These are phyloP conservation scores for Hirtodrosophila trivittata DNA, from an alignment of 2,888 invertebrate genomes.

Conservation along the genomic window DNA sequence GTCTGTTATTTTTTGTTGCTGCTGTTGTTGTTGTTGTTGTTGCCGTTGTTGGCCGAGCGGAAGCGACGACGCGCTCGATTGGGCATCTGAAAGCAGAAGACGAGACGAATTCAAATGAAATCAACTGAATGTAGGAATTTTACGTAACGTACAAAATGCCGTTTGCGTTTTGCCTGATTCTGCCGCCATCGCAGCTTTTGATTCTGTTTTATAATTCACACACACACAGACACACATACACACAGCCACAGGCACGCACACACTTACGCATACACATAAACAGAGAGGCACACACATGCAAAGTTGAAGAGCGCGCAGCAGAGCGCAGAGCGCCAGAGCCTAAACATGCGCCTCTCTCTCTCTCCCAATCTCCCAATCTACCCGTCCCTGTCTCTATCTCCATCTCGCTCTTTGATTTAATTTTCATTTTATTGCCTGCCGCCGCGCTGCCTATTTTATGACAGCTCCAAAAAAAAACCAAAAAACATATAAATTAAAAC, in stretches of 20 bases:
- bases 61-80: slow-evolving; percentile 39
- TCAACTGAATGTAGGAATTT: slow-evolving; percentile 43
- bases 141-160: slow-evolving; percentile 70
- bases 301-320: slow-evolving; percentile 18
- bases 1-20: slow-evolving; percentile 18
- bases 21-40: slow-evolving; percentile 21
- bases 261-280: not conserved
- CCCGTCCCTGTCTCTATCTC: not conserved
- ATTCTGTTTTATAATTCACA: slow-evolving; percentile 76
- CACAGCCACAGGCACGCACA: not conserved
- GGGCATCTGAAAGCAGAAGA: slow-evolving; percentile 54
- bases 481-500: slow-evolving; percentile 6
- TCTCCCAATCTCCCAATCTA: not conserved
- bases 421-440: slow-evolving; percentile 48
- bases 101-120: slow-evolving; percentile 44
- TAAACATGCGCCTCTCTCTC: not conserved
- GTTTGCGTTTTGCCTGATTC: slow-evolving; percentile 60
- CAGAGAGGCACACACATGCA: slow-evolving; percentile 3
- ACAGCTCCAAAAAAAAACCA: slow-evolving; percentile 39
- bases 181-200: slow-evolving; percentile 71
- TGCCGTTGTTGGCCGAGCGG: slow-evolving; percentile 20
- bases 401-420: slow-evolving; percentile 43
- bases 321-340: slow-evolving; percentile 19
- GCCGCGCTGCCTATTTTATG: slow-evolving; percentile 38
- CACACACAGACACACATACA: slow-evolving; percentile 29